These are phyloP conservation scores for Tetragonula carbonaria DNA, from an alignment of 2,888 invertebrate species.

Conservation along the genomic window DNA sequence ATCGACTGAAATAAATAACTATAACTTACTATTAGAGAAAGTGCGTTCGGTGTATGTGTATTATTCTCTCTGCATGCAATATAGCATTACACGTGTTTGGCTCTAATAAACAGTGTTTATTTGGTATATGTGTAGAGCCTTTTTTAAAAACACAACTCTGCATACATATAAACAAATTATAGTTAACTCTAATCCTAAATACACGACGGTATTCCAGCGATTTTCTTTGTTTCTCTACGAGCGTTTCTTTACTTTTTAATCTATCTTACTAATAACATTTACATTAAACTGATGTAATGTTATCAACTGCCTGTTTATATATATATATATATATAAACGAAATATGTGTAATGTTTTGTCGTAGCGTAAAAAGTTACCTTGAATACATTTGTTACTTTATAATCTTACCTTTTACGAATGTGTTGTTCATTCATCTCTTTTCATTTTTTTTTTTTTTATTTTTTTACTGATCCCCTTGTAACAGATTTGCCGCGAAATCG, in stretches of 20 bases:
- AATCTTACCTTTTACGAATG: slow-evolving; percentile 45
- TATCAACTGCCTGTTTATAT: slow-evolving; percentile 55
- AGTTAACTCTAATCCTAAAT: slow-evolving; percentile 43
- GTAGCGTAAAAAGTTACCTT: slow-evolving; percentile 37
- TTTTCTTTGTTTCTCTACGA: slow-evolving; percentile 25
- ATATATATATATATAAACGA: slow-evolving; percentile 32
- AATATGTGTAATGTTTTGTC: slow-evolving; percentile 37
- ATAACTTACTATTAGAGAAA: slow-evolving; percentile 3
- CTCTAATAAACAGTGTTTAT: slow-evolving; percentile 57
- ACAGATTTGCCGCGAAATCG: slow-evolving; percentile 33
- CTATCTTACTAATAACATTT: slow-evolving; percentile 48
- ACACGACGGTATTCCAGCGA: slow-evolving; percentile 51
- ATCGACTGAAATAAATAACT: slow-evolving; percentile 15
- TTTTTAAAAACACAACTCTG: slow-evolving; percentile 51
- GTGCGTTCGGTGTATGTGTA: slow-evolving; percentile 14
- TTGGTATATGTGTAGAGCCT: slow-evolving; percentile 54
- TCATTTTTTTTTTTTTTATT: background rate
- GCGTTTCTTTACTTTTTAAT: slow-evolving; percentile 18
- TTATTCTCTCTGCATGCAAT: slow-evolving; percentile 18
- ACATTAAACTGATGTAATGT: slow-evolving; percentile 48
- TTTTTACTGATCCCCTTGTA: slow-evolving; percentile 24
- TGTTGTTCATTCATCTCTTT: background rate
- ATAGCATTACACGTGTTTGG: slow-evolving; percentile 49
- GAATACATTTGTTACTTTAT: slow-evolving; percentile 23
- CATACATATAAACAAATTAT: slow-evolving; percentile 53